Evolutionary conservation across 2,113 vertebrate genomes (phyloP), one percentile per base, ranked within the genome.

Genomic region (Nesospiza acunhae): DNA sequence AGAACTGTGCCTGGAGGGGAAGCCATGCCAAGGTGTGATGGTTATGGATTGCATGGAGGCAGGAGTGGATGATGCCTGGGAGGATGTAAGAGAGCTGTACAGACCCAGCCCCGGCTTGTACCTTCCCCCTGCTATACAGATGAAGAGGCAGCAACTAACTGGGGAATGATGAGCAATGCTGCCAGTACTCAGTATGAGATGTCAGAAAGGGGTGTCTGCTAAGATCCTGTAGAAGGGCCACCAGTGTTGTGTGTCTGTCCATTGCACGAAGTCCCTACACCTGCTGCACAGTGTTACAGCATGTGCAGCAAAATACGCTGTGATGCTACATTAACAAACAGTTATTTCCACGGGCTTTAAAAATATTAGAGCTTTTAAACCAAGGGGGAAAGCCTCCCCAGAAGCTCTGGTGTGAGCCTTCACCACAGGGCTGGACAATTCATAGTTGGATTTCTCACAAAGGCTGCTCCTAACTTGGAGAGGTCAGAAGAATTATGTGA

Each of bases 31-130:
- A 22, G 37, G 9, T 2, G 1, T 12, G 62, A 60, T 19, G 15
- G 49, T 21, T 5, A 1, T 31, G 31, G 82, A 2, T n/a, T 2
- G 3, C 1, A 4, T 5, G 13, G 58, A 11, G 0, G 0, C 22
- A 15, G 37, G 27, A 24, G 8, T 30, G 37, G 44, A 1, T 22
- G 72, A 10, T 30, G 58, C 18, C 49, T 20, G 37, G 44, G 41
- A 42, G 13, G 46, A 27, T 1, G 1, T 24, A 17, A 3, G 39
- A 44, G 41, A 68, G 15, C n/a, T 59, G 42, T 4, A 6, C 13
- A 6, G 22, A 15, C 9, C 17, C 31, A 86, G 14, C 7, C 31
- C 12, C 44, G 68, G 31, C 16, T 27, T 35, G 27, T 31, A 50
- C 37, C 18, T 27, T 49, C 24, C 24, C 12, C 16, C 6, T 42